Conservation (phyloP, 2,888 invertebrate species). For the Dichetophora obliterata region DNA sequence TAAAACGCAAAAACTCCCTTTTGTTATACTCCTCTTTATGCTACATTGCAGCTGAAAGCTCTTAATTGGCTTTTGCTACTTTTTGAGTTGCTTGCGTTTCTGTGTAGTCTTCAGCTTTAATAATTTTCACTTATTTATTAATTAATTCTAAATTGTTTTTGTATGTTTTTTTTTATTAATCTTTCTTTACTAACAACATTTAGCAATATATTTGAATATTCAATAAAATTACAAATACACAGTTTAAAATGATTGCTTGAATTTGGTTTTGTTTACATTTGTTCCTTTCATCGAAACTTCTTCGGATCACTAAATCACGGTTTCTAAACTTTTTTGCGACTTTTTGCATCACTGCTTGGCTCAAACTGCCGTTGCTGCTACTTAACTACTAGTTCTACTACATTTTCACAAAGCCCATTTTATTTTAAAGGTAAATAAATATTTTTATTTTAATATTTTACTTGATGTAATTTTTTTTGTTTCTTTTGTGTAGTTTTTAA, state of each 20-base stretch:
- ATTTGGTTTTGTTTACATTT: slow-evolving; percentile 28
- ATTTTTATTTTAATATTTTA: not conserved
- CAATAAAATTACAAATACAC: slow-evolving; percentile 35
- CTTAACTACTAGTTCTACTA: not conserved
- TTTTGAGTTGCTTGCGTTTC: slow-evolving; percentile 6
- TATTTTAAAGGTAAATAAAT: not conserved
- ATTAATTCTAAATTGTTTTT: not conserved
- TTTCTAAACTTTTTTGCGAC: not conserved
- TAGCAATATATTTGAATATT: slow-evolving; percentile 21
- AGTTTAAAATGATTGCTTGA: slow-evolving; percentile 38
- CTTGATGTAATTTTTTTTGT: not conserved
- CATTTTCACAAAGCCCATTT: not conserved
- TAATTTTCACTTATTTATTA: not conserved
- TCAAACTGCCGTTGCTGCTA: not conserved
- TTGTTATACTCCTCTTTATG: not conserved
- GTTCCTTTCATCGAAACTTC: slow-evolving; percentile 19
- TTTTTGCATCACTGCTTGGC: not conserved
- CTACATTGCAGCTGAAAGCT: not conserved
- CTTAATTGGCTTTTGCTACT: slow-evolving; percentile 52
- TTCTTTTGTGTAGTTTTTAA: slow-evolving; percentile 11
- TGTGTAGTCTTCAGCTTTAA: not conserved
- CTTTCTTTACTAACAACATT: slow-evolving; percentile 18
- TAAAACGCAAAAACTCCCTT: slow-evolving; percentile 31
- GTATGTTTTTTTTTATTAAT: not conserved
- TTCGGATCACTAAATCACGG: slow-evolving; percentile 10